A percentile compares a stretch with the other conserved stretches of the same genome.
Conservation (phyloP, 2,113 vertebrate genomes). For the Atherinomorus stipes region DNA sequence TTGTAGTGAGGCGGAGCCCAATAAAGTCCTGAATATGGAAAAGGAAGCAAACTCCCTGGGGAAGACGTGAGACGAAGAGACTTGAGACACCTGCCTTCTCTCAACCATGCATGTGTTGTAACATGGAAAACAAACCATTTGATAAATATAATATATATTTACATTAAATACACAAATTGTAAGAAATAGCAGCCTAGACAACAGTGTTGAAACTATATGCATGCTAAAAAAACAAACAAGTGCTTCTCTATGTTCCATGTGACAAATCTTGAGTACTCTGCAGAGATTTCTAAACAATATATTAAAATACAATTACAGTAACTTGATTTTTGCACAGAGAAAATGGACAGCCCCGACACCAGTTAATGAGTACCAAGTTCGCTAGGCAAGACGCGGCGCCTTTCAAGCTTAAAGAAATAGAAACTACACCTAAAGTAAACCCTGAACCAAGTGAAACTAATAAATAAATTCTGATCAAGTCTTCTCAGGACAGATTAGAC, state of each 20-base stretch:
- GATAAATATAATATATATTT: constrained; percentile 87
- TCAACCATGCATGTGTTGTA: constrained; percentile 48
- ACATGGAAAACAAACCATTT: constrained; percentile 59
- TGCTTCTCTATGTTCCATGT: constrained; percentile 82
- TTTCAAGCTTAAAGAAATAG: constrained; percentile 69
- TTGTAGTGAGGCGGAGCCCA: constrained; percentile 43
- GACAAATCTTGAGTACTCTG: constrained; percentile 71
- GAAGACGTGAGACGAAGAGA: constrained; percentile 60
- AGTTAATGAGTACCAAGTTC: constrained; percentile 77
- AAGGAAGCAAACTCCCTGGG: constrained; percentile 34
- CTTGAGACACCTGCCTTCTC: constrained; percentile 46
- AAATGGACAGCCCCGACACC: constrained; percentile 74
- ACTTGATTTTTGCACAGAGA: constrained; percentile 79
- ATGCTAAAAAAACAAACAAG: constrained; percentile 80
- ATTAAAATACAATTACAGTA: constrained; percentile 82
- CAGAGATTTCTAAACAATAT: constrained; percentile 71
- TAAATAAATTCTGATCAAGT: constrained; percentile 88
- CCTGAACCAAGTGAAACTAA: constrained; percentile 85
- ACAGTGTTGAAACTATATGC: constrained; percentile 85
- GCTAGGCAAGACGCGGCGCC: constrained; percentile 61
- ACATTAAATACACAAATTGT: constrained; percentile 86
- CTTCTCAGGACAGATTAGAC: constrained; percentile 85
- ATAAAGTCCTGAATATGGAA: constrained; percentile 35
- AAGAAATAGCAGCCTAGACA: constrained; percentile 88
- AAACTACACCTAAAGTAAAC: constrained; percentile 78